Evolutionary conservation across 1,140 invertebrate genomes (phyloP).

Genomic region (Euborellia annulipes): DNA sequence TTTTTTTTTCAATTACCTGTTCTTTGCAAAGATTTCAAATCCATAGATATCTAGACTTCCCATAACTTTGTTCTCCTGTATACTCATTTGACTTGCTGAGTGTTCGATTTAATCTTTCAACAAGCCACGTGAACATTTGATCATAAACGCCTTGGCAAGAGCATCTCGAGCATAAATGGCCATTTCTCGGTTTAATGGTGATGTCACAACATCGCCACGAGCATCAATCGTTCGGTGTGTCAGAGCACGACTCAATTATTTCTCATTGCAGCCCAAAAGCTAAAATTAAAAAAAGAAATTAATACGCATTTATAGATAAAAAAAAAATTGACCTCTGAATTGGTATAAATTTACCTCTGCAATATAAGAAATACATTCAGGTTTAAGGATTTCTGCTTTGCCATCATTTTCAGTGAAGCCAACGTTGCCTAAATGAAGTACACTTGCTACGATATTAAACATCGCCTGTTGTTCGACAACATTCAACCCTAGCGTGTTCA

Average conservation of each 20-base stretch:
- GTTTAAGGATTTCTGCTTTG: slow-evolving; percentile 41
- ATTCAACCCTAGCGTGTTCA: slow-evolving; percentile 50
- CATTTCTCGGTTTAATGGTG: slow-evolving; percentile 55
- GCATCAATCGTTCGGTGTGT: slow-evolving; percentile 75
- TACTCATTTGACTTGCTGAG: slow-evolving; percentile 36
- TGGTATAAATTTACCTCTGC: slow-evolving; percentile 31
- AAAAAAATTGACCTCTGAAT: not conserved
- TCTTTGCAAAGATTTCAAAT: slow-evolving; percentile 82
- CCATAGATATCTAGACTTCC: slow-evolving; percentile 87
- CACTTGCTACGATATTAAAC: slow-evolving; percentile 56
- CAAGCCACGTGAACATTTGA: slow-evolving; percentile 77
- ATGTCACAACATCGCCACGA: slow-evolving; percentile 63
- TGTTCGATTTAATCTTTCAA: slow-evolving; percentile 60
- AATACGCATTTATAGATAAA: not conserved
- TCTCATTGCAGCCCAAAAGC: slow-evolving; percentile 51
- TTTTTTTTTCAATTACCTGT: slow-evolving; percentile 63
- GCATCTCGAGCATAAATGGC: slow-evolving; percentile 69
- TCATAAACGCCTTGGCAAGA: slow-evolving; percentile 78
- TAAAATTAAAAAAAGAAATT: slow-evolving; percentile 23
- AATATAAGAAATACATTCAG: slow-evolving; percentile 36
- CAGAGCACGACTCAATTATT: slow-evolving; percentile 48
- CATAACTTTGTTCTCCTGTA: slow-evolving; percentile 45
- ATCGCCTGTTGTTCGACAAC: slow-evolving; percentile 53
- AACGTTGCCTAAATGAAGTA: slow-evolving; percentile 66
- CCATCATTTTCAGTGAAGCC: slow-evolving; percentile 51